Evolutionary conservation across 2,113 vertebrate genomes (phyloP).

Genomic region (Forbesichthys papilliferus): DNA sequence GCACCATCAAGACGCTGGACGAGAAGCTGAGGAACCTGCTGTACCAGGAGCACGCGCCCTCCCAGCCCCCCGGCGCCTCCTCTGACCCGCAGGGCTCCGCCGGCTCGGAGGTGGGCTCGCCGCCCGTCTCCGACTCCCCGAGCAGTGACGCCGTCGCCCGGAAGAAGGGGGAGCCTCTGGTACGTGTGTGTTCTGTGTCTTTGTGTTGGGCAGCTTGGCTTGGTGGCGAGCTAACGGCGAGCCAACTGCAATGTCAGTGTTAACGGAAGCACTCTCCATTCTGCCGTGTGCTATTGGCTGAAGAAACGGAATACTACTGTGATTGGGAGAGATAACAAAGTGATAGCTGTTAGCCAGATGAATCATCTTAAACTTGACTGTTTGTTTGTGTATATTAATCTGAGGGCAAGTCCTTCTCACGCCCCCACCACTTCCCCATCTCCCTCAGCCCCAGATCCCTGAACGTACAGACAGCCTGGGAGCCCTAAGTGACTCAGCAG

Average conservation of each 20-base stretch:
- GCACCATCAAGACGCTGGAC: constrained; percentile 93
- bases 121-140: constrained; percentile 56
- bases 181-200: constrained; percentile 40
- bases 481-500: constrained; percentile 63
- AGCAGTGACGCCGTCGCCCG: constrained; percentile 45
- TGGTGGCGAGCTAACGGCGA: too few relatives aligned
- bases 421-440: constrained; percentile 20
- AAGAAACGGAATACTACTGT: constrained; percentile 23
- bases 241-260: too few relatives aligned
- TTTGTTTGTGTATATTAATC: constrained; percentile 1
- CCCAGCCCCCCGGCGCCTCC: constrained; percentile 75
- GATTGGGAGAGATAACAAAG: constrained; percentile 27
- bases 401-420: constrained; percentile 11
- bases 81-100: constrained; percentile 75
- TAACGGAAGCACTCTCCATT: constrained; percentile 1
- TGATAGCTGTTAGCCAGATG: constrained; percentile 19
- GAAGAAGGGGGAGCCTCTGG: constrained; percentile 67
- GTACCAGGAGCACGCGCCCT: constrained; percentile 89
- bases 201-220: neutral
- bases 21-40: constrained; percentile 93
- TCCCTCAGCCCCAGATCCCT: constrained; percentile 70
- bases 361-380: constrained; percentile 17
- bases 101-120: constrained; percentile 69
- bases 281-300: constrained; percentile 23
- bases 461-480: constrained; percentile 70